phyloP scores from a whole-genome alignment of 92 coral and sea anemone species.

The Micromussa lordhowensis region DNA sequence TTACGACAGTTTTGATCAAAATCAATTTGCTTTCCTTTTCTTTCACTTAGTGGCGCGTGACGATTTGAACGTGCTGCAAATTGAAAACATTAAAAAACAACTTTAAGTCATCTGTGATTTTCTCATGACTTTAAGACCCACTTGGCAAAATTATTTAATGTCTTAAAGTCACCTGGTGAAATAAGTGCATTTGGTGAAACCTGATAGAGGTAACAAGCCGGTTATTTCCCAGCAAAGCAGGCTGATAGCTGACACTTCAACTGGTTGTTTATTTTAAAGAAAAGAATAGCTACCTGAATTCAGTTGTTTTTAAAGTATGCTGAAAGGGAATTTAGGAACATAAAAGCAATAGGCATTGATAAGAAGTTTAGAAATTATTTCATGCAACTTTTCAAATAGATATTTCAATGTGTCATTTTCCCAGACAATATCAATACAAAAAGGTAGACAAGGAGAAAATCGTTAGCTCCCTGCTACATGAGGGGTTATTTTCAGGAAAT shows the following conservation, averaged over 20 bases:
- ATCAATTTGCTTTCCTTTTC: neutral
- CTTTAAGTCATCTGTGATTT: conserved; percentile 23
- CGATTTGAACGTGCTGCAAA: neutral
- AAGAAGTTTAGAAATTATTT: neutral
- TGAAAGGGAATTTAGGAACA: neutral
- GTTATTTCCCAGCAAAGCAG: conserved; percentile 21
- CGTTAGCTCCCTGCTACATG: too few relatives aligned
- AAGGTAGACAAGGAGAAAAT: neutral
- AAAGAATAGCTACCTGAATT: neutral
- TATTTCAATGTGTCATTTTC: neutral
- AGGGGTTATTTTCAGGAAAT: too few relatives aligned
- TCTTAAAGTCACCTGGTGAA: conserved; percentile 28
- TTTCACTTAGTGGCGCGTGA: neutral
- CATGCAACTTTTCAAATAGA: neutral
- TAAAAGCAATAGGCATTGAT: neutral
- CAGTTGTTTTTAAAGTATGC: neutral
- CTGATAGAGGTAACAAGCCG: conserved; percentile 37
- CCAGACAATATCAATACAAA: neutral
- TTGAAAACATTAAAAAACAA: neutral
- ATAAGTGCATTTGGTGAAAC: conserved; percentile 28
- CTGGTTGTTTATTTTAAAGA: neutral
- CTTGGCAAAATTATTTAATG: conserved; percentile 9
- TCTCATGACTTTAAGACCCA: conserved; percentile 9
- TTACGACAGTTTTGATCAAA: neutral
- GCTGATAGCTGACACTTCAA: neutral